Evolutionary conservation across 1,140 invertebrate species (phyloP).

Genomic region (Caenorhabditis briggsae): DNA sequence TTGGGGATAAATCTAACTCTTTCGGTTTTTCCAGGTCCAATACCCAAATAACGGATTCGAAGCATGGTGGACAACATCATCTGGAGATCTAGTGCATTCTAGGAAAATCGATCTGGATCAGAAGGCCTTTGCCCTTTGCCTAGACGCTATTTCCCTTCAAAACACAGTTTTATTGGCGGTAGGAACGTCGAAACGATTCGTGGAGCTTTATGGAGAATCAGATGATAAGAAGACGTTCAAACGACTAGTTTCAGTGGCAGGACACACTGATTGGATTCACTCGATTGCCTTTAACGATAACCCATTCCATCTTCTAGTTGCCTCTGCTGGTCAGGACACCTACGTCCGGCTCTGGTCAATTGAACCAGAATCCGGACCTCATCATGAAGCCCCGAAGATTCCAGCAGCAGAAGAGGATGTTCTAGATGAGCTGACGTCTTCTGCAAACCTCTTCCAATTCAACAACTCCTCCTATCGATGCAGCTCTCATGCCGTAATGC

Average conservation of each 20-base stretch:
- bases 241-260: constrained; percentile 51
- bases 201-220: constrained; percentile 40
- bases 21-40: too few species aligned
- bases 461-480: constrained; percentile 79
- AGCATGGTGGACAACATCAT: constrained; percentile 32
- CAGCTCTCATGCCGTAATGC: constrained; percentile 86
- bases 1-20: too few species aligned
- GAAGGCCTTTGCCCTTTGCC: constrained; percentile 7
- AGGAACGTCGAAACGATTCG: constrained; percentile 53
- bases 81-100: constrained; percentile 6
- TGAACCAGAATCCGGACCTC: constrained; percentile 24
- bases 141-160: constrained; percentile 39
- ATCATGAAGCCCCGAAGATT: neutral
- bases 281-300: constrained; percentile 61
- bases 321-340: constrained; percentile 61
- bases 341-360: constrained; percentile 59
- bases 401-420: neutral
- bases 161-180: constrained; percentile 37
- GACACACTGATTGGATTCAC: constrained; percentile 66
- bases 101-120: constrained; percentile 40
- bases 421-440: constrained; percentile 43
- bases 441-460: constrained; percentile 15
- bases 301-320: constrained; percentile 45
- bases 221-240: constrained; percentile 46
- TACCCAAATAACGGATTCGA: neutral